Base-by-base conservation (phyloP, 1,140 invertebrate species). In the Drosophila bocki region DNA sequence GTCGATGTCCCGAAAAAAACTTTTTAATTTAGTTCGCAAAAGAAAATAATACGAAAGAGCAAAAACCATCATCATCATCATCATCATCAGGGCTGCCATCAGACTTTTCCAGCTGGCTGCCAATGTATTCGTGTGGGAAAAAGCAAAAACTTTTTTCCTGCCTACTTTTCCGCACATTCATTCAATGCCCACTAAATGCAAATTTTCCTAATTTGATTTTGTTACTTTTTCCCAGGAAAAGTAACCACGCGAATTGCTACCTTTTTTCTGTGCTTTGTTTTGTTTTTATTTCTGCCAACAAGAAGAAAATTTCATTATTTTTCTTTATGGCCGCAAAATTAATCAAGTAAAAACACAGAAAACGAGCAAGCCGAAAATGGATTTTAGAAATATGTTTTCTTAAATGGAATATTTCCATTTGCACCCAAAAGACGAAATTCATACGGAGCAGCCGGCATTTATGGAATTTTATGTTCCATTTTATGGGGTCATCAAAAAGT, bases 11-110 rank as follows among this genome's bases (percentile, higher is more conserved):
- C 39, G 15, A 44, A n/a, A 65, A 44, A 87, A 87, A 76, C 58
- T 87, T 87, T 87, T 87, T 83, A 88, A 87, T 83, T 88, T 87
- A 83, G 84, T 88, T 77, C 22, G 35, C n/a, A 83, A 56, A 87
- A 88, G 62, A 86, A 85, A 86, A 85, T 84, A 81, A 84, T 85
- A 81, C 39, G 45, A 41, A 53, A 61, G 42, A 60, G 54, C 19
- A 51, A 67, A 68, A 68, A 45, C 39, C 69, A 53, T 69, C 37
- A 29, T 71, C 26, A 35, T 22, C 39, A 60, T 53, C 57, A 42
- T 35, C 67, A 50, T 60, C 41, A 37, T 69, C 19, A 35, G 22
- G 29, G 37, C 45, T 42, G 53, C 37, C 53, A 72, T 47, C 45
- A 13, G 67, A 41, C 68, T 72, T 72, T 71, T 70, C 69, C 69